These are phyloP conservation scores for Ochropacha duplaris DNA, from an alignment of 2,888 invertebrate species.

Conservation along the genomic window DNA sequence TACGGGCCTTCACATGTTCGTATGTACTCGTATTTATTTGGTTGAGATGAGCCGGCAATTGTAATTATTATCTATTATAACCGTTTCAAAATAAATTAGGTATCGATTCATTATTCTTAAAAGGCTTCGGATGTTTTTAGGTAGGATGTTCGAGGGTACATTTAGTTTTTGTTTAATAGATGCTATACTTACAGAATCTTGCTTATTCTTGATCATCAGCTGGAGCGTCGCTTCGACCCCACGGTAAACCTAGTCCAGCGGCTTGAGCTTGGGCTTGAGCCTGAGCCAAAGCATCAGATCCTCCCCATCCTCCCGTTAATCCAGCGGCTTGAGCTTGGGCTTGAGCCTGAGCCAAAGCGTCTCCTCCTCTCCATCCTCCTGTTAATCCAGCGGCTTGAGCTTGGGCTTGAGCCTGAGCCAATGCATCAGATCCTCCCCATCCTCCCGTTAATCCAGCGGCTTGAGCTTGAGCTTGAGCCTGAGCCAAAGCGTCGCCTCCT, in stretches of 20 bases:
- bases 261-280: constrained; percentile 6
- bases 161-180: not conserved
- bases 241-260: not conserved
- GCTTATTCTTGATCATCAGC: constrained; percentile 1
- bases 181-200: not conserved
- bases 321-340: constrained; percentile 14
- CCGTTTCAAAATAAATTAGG: too few species aligned
- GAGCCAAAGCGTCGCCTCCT: not conserved
- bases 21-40: too few species aligned
- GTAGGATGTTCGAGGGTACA: too few species aligned
- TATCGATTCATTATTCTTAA: too few species aligned
- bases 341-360: constrained; percentile 11
- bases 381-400: constrained; percentile 8
- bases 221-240: constrained; percentile 1
- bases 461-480: constrained; percentile 3
- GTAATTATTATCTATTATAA: too few species aligned
- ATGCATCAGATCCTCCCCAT: constrained; percentile 1
- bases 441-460: not conserved
- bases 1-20: too few species aligned
- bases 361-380: not conserved
- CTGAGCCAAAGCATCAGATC: constrained; percentile 13
- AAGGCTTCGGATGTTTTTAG: too few species aligned
- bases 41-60: too few species aligned
- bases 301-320: not conserved
- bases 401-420: constrained; percentile 12